A percentile compares a stretch with the other conserved stretches of the same genome.
Evolutionary conservation across 2,113 vertebrate species (phyloP).

Genomic region (Pteruthius melanotis): DNA sequence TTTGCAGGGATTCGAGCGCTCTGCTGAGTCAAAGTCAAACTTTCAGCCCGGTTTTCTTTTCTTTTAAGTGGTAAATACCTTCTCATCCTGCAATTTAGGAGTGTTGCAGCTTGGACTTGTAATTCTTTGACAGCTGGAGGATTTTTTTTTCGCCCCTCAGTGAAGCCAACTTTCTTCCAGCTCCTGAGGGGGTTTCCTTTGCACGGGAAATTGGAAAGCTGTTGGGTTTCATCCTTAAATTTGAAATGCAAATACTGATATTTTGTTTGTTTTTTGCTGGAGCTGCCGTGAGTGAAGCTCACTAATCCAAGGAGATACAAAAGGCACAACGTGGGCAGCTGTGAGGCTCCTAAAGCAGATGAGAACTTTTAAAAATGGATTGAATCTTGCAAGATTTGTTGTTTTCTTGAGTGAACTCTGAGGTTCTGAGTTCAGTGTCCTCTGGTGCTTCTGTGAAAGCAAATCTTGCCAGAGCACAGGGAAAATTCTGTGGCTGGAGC

Average conservation of each 20-base stretch:
- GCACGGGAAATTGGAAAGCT: background rate
- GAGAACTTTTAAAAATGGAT: background rate
- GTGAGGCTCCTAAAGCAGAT: background rate
- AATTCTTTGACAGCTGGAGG: background rate
- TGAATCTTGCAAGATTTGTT: background rate
- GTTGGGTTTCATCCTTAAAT: background rate
- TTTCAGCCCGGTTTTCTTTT: background rate
- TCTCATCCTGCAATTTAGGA: fast-evolving
- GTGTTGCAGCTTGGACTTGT: background rate
- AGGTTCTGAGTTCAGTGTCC: background rate
- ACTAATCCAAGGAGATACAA: background rate
- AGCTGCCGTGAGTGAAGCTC: background rate
- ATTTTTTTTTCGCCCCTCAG: background rate
- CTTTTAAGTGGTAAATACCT: background rate
- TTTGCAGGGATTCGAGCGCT: background rate
- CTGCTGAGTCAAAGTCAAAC: background rate
- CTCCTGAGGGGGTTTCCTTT: background rate
- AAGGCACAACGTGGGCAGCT: background rate
- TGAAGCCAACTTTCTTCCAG: background rate
- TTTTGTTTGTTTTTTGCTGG: background rate
- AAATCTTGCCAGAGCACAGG: background rate
- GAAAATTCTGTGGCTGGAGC: background rate
- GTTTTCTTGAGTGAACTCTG: background rate
- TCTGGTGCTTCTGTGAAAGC: background rate
- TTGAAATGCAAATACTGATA: background rate